Evolutionary conservation across 2,797 vertebrate genomes (phyloP).

Genomic region (Bothrops alternatus): DNA sequence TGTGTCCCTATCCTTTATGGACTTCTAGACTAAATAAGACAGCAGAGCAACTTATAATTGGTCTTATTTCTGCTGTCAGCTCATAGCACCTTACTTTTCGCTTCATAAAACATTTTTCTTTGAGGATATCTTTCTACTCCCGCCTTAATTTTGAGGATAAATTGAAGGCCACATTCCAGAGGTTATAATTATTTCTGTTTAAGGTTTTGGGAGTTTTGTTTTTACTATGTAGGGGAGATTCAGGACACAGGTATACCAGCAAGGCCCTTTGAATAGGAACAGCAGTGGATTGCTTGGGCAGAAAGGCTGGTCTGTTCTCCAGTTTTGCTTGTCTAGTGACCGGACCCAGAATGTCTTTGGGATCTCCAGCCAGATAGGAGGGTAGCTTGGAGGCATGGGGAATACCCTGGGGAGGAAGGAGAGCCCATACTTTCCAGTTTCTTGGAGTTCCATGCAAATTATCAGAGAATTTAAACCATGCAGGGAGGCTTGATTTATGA

Average conservation of each 20-base stretch:
- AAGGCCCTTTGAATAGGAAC: not conserved
- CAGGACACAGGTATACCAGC: not conserved
- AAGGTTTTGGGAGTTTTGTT: not conserved
- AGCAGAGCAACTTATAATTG: not conserved
- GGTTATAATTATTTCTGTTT: not conserved
- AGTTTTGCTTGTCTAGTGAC: not conserved
- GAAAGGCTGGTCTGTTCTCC: not conserved
- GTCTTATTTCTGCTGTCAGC: not conserved
- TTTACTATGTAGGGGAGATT: not conserved
- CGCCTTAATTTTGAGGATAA: not conserved
- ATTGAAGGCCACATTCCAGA: not conserved
- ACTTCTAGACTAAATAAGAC: not conserved
- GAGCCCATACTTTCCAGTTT: not conserved
- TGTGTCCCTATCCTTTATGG: not conserved
- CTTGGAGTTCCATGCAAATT: not conserved
- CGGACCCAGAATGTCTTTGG: not conserved
- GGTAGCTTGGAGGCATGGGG: not conserved
- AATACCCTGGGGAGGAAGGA: not conserved
- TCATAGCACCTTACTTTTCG: not conserved
- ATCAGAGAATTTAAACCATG: not conserved
- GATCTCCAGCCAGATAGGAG: not conserved
- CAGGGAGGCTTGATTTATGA: not conserved
- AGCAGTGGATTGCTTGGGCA: not conserved
- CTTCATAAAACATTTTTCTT: not conserved
- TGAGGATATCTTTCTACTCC: not conserved